Percentiles rank a stretch among this genome's conserved stretches.
phyloP scores from a whole-genome alignment of 2,797 vertebrate species.

The Premnoplex brunnescens region DNA sequence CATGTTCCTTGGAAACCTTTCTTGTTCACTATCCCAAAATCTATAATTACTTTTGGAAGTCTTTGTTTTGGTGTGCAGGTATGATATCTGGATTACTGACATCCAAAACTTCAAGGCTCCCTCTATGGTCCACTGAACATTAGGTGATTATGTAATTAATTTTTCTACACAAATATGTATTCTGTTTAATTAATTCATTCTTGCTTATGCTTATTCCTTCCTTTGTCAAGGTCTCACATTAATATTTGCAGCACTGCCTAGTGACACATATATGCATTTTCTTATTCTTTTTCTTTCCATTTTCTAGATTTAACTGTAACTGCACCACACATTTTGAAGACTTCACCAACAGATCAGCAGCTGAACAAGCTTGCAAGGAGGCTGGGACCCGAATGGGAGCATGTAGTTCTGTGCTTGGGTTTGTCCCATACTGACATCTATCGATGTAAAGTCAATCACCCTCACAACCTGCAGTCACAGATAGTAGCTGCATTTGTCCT shows the following conservation, averaged over 20 bases:
- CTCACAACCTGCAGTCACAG: slow-evolving; percentile 80
- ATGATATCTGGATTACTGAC: neutral
- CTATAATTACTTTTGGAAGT: neutral
- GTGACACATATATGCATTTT: neutral
- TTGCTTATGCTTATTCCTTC: neutral
- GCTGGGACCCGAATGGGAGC: slow-evolving; percentile 88
- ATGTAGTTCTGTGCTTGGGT: slow-evolving; percentile 84
- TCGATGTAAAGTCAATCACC: slow-evolving; percentile 85
- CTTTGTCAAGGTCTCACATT: neutral
- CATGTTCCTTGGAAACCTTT: neutral
- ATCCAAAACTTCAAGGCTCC: neutral
- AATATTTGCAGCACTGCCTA: neutral
- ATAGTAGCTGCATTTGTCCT: slow-evolving; percentile 84
- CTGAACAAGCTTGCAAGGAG: slow-evolving; percentile 83
- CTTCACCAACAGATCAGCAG: slow-evolving; percentile 84
- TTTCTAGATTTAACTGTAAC: slow-evolving; percentile 70
- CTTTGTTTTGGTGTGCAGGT: neutral
- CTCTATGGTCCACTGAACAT: neutral
- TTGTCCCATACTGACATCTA: slow-evolving; percentile 83
- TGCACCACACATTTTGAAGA: slow-evolving; percentile 70
- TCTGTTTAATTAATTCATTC: neutral
- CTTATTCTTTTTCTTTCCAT: neutral
- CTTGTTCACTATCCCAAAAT: neutral
- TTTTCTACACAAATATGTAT: neutral
- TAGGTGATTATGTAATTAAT: neutral